Conservation (phyloP, 1,140 invertebrate genomes). For the Lordiphosa clarofinis region DNA sequence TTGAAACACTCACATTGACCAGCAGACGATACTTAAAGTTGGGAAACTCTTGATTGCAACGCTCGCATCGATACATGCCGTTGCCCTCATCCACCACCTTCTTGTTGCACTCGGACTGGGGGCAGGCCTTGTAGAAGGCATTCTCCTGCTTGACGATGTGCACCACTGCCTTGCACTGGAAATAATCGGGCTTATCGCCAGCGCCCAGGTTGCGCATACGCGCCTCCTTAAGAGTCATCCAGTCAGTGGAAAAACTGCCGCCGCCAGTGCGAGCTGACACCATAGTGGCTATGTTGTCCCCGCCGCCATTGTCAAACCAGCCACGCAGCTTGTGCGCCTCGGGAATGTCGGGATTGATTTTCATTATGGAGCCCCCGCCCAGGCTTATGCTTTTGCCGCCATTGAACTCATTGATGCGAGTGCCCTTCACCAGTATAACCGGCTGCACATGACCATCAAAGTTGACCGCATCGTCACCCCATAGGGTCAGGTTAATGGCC, state of each 20-base stretch:
- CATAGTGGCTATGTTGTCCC: slow-evolving; percentile 82
- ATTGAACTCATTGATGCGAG: slow-evolving; percentile 86
- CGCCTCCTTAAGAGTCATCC: slow-evolving; percentile 88
- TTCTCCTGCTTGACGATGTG: slow-evolving; percentile 84
- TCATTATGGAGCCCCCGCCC: slow-evolving; percentile 82
- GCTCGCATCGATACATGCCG: slow-evolving; percentile 95
- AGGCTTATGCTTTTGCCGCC: slow-evolving; percentile 83
- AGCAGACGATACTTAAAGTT: slow-evolving; percentile 94
- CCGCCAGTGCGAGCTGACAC: slow-evolving; percentile 83
- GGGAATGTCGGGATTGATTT: slow-evolving; percentile 93
- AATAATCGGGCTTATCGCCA: slow-evolving; percentile 90
- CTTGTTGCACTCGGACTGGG: slow-evolving; percentile 92
- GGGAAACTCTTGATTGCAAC: slow-evolving; percentile 91
- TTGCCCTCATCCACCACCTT: slow-evolving; percentile 93
- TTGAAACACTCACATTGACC: slow-evolving; percentile 84
- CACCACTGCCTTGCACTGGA: slow-evolving; percentile 85
- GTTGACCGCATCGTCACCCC: slow-evolving; percentile 90
- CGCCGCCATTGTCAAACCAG: slow-evolving; percentile 93
- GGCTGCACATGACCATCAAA: slow-evolving; percentile 89
- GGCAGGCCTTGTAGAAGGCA: slow-evolving; percentile 94
- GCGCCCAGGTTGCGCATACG: slow-evolving; percentile 84
- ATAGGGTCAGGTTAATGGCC: slow-evolving; percentile 87
- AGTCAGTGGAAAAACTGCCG: slow-evolving; percentile 80
- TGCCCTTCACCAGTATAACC: slow-evolving; percentile 91
- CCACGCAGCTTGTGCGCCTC: slow-evolving; percentile 92